A percentile compares a stretch with the other conserved stretches of the same genome.
Conservation (phyloP, 2,888 invertebrate genomes). For the Calliopum simillimum region DNA sequence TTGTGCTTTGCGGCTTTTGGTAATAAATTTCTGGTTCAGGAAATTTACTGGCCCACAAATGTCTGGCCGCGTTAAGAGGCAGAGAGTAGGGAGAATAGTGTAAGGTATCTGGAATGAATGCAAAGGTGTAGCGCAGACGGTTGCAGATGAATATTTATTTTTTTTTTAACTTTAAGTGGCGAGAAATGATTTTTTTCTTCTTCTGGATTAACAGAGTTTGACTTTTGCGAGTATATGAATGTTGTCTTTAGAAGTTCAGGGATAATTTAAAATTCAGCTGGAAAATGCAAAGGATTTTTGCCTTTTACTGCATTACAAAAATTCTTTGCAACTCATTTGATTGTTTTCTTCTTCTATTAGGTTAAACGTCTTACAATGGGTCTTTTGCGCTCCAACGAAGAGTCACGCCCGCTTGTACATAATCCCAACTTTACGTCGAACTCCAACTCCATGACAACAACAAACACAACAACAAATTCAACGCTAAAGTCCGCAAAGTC, state of each 20-base stretch:
- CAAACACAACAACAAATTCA: slow-evolving; percentile 21
- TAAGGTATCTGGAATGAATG: neutral
- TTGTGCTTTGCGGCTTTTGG: slow-evolving; percentile 55
- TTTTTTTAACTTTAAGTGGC: slow-evolving; percentile 11
- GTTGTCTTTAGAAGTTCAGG: slow-evolving; percentile 36
- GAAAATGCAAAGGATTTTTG: neutral
- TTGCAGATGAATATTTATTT: too few relatives aligned
- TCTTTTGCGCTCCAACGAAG: slow-evolving; percentile 74
- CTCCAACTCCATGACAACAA: slow-evolving; percentile 2
- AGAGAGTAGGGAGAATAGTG: neutral
- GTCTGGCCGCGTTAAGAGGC: slow-evolving; percentile 39
- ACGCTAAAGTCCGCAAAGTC: slow-evolving; percentile 28
- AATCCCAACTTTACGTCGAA: slow-evolving; percentile 68
- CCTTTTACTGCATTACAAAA: slow-evolving; percentile 46
- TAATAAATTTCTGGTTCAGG: slow-evolving; percentile 54
- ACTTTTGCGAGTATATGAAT: neutral
- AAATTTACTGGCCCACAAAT: slow-evolving; percentile 51
- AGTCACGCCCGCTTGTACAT: slow-evolving; percentile 80
- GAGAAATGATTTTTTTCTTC: slow-evolving; percentile 41
- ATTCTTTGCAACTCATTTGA: neutral
- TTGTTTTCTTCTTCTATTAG: slow-evolving; percentile 44
- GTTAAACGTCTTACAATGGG: slow-evolving; percentile 83
- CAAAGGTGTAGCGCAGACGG: neutral
- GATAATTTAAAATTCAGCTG: slow-evolving; percentile 34
- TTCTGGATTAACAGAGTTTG: slow-evolving; percentile 38